Evolutionary conservation across 2,797 vertebrate species (phyloP), one percentile per base, ranked within the genome.

Genomic region (Mallotus villosus): DNA sequence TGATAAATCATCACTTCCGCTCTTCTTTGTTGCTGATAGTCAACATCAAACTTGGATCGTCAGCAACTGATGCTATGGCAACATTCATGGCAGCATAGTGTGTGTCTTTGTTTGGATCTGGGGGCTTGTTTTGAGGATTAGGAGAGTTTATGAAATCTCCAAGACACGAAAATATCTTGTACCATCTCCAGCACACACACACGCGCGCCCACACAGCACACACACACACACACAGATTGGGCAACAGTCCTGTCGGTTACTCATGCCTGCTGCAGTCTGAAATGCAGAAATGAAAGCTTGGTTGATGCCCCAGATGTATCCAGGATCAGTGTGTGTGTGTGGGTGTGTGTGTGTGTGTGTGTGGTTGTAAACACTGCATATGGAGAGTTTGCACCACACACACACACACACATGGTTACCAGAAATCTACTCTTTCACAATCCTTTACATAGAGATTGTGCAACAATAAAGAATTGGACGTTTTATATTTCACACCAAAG

Each of bases 281-380:
- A 25, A 22, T 27, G 58, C 34, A 8, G 59, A 61, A 61, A 27
- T 67, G 11, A 71, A n/a, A 22, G 2, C 53, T 59, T n/a, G 51
- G 19, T 8, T 9, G 51, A n/a, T 17, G 6, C 51, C 4, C 16
- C 71, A 74, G 75, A 79, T 81, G 75, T 72, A 74, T 79, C 68
- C 68, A 72, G 66, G 24, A 14, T 6, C n/a, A 34, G 32, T 2
- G 11, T 46, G 41, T 41, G 34, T 37, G 34, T 37, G 34, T 8
- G n/a, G n/a, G n/a, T n/a, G n/a, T n/a, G n/a, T n/a, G 61, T 71
- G 60, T 71, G 32, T 34, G 32, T 34, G 32, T 34, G 34, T 37
- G 34, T 37, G 34, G 34, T 37, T 37, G 34, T 37, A 6, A 37
- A 37, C 8, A 37, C 34, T 37, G 34, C 34, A 37, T 37, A 37